Evolutionary conservation across 1,140 invertebrate genomes (phyloP), one percentile per base, ranked within the genome.

Genomic region (Bradysia coprophila): DNA sequence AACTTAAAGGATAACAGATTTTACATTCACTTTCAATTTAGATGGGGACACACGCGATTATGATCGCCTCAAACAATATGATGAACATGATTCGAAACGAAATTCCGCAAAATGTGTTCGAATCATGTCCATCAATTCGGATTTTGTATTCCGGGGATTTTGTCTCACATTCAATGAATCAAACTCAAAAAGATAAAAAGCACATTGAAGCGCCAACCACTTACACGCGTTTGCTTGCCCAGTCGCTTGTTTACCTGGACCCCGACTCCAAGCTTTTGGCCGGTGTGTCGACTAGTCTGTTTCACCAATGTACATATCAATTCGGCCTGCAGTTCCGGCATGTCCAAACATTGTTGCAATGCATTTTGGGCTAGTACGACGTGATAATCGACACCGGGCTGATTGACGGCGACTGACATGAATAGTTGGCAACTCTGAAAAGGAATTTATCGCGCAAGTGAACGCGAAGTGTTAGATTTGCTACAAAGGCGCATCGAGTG

Each of bases 311-410:
- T 84, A 55, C 86, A 86, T 52, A 87, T 80, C 55, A 95, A 73
- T 71, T 95, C 91, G 53, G 85, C 79, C 57, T 94, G 89, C 43
- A 95, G 71, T 64, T 93, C 87, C 42, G 78, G 72, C 56, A 82
- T 78, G 50, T 89, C 81, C 36, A 95, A 66, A 62, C 89, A 93
- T 53, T 87, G 80, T 57, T 90, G 82, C 36, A 95, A 66, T 9
- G 90, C 84, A 61, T 92, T 92, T 73, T 95, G 91, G 19, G 89
- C 90, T 45, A 96, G 66, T 38, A 87, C 84, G 49, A 95, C 89
- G 57, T 95, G 91, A 61, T 93, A 92, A 64, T 95, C 91, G 51
- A 96, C 92, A 50, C 87, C 87, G 28, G 88, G 84, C 51, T 91
- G 85, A 64, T 95, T 91, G 45, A 96, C 79, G 15, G 81, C 77